A percentile compares a stretch with the other conserved stretches of the same genome.
Evolutionary conservation across 2,113 vertebrate species (phyloP).

Genomic region (Tursiops truncatus): DNA sequence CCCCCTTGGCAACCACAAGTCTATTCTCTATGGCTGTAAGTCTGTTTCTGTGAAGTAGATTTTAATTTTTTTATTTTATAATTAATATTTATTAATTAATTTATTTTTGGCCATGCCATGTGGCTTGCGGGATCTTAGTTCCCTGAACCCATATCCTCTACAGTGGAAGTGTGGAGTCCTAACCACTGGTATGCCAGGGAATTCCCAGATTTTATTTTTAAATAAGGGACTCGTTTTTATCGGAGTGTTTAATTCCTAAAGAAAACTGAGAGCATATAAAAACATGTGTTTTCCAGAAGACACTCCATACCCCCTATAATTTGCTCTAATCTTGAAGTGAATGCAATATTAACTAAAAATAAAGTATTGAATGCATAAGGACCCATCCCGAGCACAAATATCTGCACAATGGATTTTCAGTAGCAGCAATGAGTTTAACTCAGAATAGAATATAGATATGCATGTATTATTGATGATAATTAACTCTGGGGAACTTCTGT

Average conservation of each 20-base stretch:
- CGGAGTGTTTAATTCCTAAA: neutral
- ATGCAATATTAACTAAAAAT: neutral
- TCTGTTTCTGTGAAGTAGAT: neutral
- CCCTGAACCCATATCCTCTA: neutral
- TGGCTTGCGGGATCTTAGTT: neutral
- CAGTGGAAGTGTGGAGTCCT: neutral
- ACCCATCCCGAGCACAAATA: neutral
- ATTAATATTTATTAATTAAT: neutral
- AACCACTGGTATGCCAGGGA: neutral
- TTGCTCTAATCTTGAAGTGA: neutral
- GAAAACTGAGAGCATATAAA: neutral
- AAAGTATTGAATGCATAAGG: neutral
- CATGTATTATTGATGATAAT: constrained; percentile 60
- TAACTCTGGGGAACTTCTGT: constrained; percentile 47
- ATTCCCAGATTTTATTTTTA: neutral
- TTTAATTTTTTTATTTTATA: neutral
- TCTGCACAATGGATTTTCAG: constrained; percentile 4
- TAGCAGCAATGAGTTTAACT: constrained; percentile 20
- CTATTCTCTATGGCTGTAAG: neutral
- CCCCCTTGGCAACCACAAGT: neutral
- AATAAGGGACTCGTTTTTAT: neutral
- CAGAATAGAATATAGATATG: constrained; percentile 1
- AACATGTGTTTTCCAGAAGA: neutral
- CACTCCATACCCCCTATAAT: neutral
- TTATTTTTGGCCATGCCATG: neutral